Base-by-base conservation (phyloP, 2,113 vertebrate species). In the Corvus cornix region DNA sequence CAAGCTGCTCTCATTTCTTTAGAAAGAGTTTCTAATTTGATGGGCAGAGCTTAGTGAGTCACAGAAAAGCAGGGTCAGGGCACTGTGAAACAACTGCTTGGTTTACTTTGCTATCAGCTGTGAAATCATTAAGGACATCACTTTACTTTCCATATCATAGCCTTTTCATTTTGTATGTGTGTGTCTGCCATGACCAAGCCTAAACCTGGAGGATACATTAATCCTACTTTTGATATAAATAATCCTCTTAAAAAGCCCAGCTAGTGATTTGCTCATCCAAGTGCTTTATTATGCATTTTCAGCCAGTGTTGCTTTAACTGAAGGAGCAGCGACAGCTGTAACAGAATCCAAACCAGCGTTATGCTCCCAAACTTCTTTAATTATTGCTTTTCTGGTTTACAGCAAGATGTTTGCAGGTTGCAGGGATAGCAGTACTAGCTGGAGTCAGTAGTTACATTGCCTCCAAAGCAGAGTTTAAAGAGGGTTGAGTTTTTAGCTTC, bases 1-100 rank as follows among this genome's bases (percentile, higher is more conserved):
- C 96, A 90, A 93, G 90, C 90, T 96, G 95, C 96, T 96, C 95
- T 96, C 92, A 66, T 95, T 96, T 95, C 86, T 95, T 92, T 81
- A 64, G 72, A 84, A 96, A 92, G 93, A 93, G 86, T 94, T 96
- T 94, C 83, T 95, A 93, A 95, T 96, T 90, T 94, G 96, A 90
- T 94, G 92, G 93, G 95, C 95, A 96, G 90, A 93, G 92, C 96
- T 95, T 84, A 86, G 77, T 8, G 76, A 96, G 79, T 84, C 5
- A 51, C 76, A 94, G 87, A 96, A 96, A 95, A 74, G 83, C 88
- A 72, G 93, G 86, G 80, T 96, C 86, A 79, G 89, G 58, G 68
- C 83, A 11, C 72, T 81, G 72, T 60, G 95, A 88, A 87, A 81
- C 41, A 78, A 84, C 69, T 72, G 76, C 88, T 92, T 82, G 49